Percentiles rank a stretch among this genome's conserved stretches.
Conservation (phyloP, 2,113 vertebrate genomes). For the Callocephalon fimbriatum region DNA sequence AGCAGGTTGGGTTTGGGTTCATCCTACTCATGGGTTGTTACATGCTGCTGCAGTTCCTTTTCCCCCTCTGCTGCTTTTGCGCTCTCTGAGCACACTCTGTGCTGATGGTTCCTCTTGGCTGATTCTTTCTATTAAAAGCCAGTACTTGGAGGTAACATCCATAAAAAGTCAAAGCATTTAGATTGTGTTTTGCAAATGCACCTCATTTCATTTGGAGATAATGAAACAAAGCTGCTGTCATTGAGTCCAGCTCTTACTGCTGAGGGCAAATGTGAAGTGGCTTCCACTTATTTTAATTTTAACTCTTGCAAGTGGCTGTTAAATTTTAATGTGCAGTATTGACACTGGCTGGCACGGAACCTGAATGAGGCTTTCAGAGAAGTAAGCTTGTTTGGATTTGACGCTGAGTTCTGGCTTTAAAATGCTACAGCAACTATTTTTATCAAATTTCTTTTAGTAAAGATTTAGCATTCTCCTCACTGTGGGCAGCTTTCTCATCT, state of each 20-base stretch:
- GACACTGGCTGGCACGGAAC: neutral
- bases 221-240: neutral
- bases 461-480: neutral
- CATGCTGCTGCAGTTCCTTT: neutral
- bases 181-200: neutral
- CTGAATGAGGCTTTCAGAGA: neutral
- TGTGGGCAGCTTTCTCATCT: neutral
- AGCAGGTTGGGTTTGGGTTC: neutral
- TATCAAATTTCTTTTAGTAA: neutral
- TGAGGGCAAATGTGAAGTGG: neutral
- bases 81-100: fast-evolving
- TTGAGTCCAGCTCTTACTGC: neutral
- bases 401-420: neutral
- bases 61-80: neutral
- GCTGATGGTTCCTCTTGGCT: neutral
- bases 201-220: neutral
- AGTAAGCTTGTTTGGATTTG: neutral
- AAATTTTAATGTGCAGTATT: neutral
- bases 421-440: neutral
- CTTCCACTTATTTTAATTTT: neutral
- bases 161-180: neutral
- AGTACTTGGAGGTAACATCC: neutral
- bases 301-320: neutral
- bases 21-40: neutral
- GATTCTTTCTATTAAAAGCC: neutral